Evolutionary conservation across 2,888 invertebrate species (phyloP), one percentile per base, ranked within the genome.

Genomic region (Branchipolynoe longqiensis): DNA sequence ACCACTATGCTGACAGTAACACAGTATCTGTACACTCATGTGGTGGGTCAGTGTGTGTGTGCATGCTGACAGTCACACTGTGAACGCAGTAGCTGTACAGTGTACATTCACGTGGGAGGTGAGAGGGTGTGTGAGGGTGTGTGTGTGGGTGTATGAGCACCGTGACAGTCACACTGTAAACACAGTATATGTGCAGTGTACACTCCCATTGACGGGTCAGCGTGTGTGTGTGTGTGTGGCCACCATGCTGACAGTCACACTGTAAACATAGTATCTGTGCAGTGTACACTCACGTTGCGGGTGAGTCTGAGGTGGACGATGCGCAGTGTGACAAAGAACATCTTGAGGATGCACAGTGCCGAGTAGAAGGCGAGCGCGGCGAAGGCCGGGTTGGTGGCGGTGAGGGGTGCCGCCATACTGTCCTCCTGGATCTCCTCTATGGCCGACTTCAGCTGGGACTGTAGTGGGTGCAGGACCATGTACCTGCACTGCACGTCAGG

Each of bases 331-430:
- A 78, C 48, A 22, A 54, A 8, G 28, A 78, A 25, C 78, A 78
- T 78, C 78, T 78, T 78, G 14, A 48, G 28, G 28, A 78, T 41
- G 28, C 54, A 48, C 3, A 78, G 25, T 31, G 54, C 22, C 25
- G 78, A 25, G 54, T 78, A 78, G 28, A 78, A 78, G 41, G 31
- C 78, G 1, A 41, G 4, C 31, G 78, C 78, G 28, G 41, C 48
- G 48, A 78, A 78, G 41, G 78, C 78, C 1, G 40, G 41, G 8
- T 78, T 41, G 31, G 41, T 48, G 8, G 48, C 56, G 25, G 56
- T n/a, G 56, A n/a, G 25, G 3, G n/a, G n/a, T 8, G n/a, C 56
- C 56, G 3, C 56, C 56, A 56, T 56, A 25, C 25, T 56, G 18
- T 56, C 6, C 1, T 8, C n/a, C 12, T 56, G 22, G 3, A 56